Evolutionary conservation across 2,797 vertebrate genomes (phyloP), one percentile per base, ranked within the genome.

Genomic region (Microctenopoma stevenorrisi): DNA sequence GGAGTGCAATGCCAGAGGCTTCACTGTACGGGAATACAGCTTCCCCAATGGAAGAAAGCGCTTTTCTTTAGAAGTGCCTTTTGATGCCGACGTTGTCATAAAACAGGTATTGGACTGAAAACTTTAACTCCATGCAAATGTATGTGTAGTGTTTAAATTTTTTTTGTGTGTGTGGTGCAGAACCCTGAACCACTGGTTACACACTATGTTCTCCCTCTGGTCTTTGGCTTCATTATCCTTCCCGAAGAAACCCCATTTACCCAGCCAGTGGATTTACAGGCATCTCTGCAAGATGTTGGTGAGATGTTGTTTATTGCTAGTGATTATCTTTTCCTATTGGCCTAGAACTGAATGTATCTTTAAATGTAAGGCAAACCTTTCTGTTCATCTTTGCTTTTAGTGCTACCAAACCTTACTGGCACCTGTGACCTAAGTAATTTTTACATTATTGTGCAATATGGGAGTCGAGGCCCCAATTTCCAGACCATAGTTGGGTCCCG

Each of bases 361-460:
- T 30, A 30, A 11, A 12, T 11, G 0, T 2, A 1, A 5, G 25
- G 11, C 14, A 13, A 56, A 11, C 13, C 14, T 43, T 10, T 38
- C 9, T 3, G 4, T 13, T 12, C 6, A 5, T 43, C 42, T 16
- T 15, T 43, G 42, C 5, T 30, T 37, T 25, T 42, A 95, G 94
- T 87, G 63, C 74, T 90, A 0, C 92, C 94, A 6, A 81, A 64
- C 1, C 14, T 94, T 14, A 49, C 64, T 42, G 94, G 92, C 14
- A 72, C 78, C 22, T 95, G 94, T 66, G 92, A 94, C 22, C 4
- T 84, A 0, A 78, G 62, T 0, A n/a, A 70, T 0, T 95, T 95
- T 62, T 78, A 90, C n/a, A 1, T 93, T 11, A 28, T 1, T 0
- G 87, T 94, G 22, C 74, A 52, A 26, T 90, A 82, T 13, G 93